phyloP scores from a whole-genome alignment of 2,888 invertebrate genomes.

The Hirtodrosophila cameraria region DNA sequence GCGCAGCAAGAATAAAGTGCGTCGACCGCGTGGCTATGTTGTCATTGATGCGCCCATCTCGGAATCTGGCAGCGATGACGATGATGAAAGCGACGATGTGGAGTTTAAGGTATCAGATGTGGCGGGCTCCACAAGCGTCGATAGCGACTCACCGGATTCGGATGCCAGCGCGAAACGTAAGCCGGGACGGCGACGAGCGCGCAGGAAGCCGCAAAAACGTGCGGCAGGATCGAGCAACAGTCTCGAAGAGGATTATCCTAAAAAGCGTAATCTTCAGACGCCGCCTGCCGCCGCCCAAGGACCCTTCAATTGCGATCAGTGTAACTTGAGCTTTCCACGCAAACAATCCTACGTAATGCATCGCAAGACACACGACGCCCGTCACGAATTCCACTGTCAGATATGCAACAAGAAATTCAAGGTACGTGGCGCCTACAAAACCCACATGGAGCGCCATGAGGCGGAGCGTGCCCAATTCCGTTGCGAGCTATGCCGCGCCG shows the following conservation, averaged over 20 bases:
- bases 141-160: conserved; percentile 79
- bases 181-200: conserved; percentile 62
- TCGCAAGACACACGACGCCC: conserved; percentile 84
- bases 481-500: conserved; percentile 63
- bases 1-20: conserved; percentile 82
- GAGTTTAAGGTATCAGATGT: conserved; percentile 83
- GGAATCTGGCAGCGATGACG: conserved; percentile 79
- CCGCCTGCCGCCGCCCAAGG: conserved; percentile 37
- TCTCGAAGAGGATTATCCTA: conserved; percentile 47
- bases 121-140: conserved; percentile 74
- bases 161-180: conserved; percentile 74
- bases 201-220: conserved; percentile 53
- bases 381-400: conserved; percentile 82
- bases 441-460: conserved; percentile 84
- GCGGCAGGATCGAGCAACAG: conserved; percentile 32
- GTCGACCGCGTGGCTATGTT: conserved; percentile 82
- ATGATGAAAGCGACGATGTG: conserved; percentile 80
- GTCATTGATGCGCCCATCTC: conserved; percentile 83
- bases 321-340: conserved; percentile 85
- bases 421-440: conserved; percentile 83
- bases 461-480: conserved; percentile 70
- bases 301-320: conserved; percentile 79
- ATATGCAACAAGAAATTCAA: conserved; percentile 84
- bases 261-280: conserved; percentile 47
- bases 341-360: conserved; percentile 85